Percentiles rank a stretch among this genome's conserved stretches.
phyloP scores from a whole-genome alignment of 2,888 invertebrate species.

The Sthenelais limicola region DNA sequence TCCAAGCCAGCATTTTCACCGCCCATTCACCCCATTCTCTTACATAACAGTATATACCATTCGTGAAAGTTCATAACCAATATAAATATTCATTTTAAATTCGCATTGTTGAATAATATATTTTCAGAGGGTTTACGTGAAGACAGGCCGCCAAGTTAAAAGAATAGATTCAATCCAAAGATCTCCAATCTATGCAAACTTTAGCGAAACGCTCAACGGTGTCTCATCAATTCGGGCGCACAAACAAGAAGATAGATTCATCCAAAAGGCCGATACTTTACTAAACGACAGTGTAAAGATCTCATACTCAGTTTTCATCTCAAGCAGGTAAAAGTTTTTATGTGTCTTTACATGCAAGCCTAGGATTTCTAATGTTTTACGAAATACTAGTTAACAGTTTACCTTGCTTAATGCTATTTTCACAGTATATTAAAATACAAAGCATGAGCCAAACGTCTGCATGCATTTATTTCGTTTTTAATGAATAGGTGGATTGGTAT shows the following conservation, averaged over 20 bases:
- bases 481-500: slow-evolving; percentile 97
- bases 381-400: too few relatives aligned
- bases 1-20: too few relatives aligned
- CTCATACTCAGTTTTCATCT: slow-evolving; percentile 91
- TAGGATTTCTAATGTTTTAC: too few relatives aligned
- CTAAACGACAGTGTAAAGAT: slow-evolving; percentile 93
- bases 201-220: slow-evolving; percentile 89
- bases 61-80: too few relatives aligned
- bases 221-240: slow-evolving; percentile 85
- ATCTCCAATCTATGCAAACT: slow-evolving; percentile 96
- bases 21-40: too few relatives aligned
- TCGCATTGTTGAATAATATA: slow-evolving; percentile 75
- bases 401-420: too few relatives aligned
- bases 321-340: slow-evolving; percentile 83
- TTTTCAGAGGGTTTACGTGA: slow-evolving; percentile 88
- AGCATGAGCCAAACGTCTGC: too few relatives aligned
- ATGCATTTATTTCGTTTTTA: too few relatives aligned
- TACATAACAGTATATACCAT: too few relatives aligned
- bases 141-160: slow-evolving; percentile 92
- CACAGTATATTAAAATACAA: too few relatives aligned
- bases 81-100: too few relatives aligned
- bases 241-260: slow-evolving; percentile 84
- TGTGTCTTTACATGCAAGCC: too few relatives aligned
- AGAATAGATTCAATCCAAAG: slow-evolving; percentile 91
- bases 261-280: slow-evolving; percentile 86